Evolutionary conservation across 2,113 vertebrate genomes (phyloP), one percentile per base, ranked within the genome.

Genomic region (Bujurquina vittata): DNA sequence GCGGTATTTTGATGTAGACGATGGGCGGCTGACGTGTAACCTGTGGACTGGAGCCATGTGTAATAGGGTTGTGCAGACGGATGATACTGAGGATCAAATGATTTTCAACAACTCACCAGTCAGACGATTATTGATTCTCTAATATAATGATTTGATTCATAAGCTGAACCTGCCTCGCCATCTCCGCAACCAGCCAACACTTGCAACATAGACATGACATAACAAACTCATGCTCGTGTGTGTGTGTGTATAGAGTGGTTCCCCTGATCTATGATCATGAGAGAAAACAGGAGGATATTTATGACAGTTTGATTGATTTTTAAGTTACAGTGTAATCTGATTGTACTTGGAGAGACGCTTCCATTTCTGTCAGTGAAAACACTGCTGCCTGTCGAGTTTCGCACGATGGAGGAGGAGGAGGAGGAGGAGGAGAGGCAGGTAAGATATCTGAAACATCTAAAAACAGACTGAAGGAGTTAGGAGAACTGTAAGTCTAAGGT

Each of bases 231-330:
- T 20, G 23, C 1, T 69, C 3, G 67, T n/a, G 26, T 52, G 43
- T 31, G 65, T 20, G 23, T 69, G 17, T 67, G 22, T 69, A 26
- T 26, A 26, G 26, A 26, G 26, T 26, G 26, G 26, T 26, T 26
- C 26, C 26, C 26, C 26, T 26, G 18, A 54, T 54, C 52, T 31
- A 72, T 72, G 17, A 72, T 72, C 46, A 0, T n/a, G 67, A 49
- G 18, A 72, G 46, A 54, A 5, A 54, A 33, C 67, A 9, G 18
- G 31, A 33, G 67, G 67, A n/a, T 14, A 72, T 54, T 72, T 52
- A 46, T 72, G 67, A 72, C 67, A 54, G 67, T 72, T 54, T 52
- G 26, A 54, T 54, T 54, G 67, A 72, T 72, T 72, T 72, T 72
- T 54, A 46, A 72, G 46, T 54, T 54, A 5, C 17, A 72, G 46